A percentile compares a stretch with the other conserved stretches of the same genome.
Conservation (phyloP, 64 coral and sea anemone genomes). For the Montipora sp. region DNA sequence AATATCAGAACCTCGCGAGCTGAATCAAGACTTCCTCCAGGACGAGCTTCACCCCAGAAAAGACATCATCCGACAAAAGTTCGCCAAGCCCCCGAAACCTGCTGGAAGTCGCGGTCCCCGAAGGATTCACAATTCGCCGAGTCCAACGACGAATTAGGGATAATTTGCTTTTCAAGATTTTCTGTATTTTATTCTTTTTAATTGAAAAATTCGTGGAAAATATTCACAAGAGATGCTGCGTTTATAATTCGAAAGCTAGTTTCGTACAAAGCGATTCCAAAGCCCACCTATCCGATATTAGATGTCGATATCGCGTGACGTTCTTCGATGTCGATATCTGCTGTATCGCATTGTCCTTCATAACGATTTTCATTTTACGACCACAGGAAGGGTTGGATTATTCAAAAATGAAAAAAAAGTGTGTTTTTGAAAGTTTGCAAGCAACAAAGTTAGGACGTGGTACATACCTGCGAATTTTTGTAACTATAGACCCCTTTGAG, state of each 20-base stretch:
- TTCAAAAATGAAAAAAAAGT: too few species aligned
- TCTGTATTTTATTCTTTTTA: constrained; percentile 16
- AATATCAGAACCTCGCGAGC: constrained; percentile 78
- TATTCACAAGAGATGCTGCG: background rate
- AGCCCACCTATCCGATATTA: too few species aligned
- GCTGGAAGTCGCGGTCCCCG: constrained; percentile 69
- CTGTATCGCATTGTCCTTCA: too few species aligned
- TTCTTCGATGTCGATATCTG: too few species aligned
- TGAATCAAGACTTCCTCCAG: constrained; percentile 84
- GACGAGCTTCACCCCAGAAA: constrained; percentile 95
- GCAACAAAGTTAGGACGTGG: too few species aligned
- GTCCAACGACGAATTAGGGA: background rate
- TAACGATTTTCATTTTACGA: too few species aligned
- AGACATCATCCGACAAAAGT: constrained; percentile 90
- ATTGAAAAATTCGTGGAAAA: background rate
- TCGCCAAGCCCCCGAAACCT: constrained; percentile 90
- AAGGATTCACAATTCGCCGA: constrained; percentile 63
- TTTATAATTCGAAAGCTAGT: background rate
- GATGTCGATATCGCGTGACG: too few species aligned
- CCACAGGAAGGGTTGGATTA: too few species aligned
- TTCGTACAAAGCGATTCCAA: background rate
- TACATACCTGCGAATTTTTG: too few species aligned
- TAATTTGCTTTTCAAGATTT: constrained; percentile 2
- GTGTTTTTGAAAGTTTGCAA: too few species aligned
- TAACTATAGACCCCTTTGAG: too few species aligned